A percentile compares a stretch with the other conserved stretches of the same genome.
Evolutionary conservation across 2,797 vertebrate genomes (phyloP).

Genomic region (Peromyscus eremicus): DNA sequence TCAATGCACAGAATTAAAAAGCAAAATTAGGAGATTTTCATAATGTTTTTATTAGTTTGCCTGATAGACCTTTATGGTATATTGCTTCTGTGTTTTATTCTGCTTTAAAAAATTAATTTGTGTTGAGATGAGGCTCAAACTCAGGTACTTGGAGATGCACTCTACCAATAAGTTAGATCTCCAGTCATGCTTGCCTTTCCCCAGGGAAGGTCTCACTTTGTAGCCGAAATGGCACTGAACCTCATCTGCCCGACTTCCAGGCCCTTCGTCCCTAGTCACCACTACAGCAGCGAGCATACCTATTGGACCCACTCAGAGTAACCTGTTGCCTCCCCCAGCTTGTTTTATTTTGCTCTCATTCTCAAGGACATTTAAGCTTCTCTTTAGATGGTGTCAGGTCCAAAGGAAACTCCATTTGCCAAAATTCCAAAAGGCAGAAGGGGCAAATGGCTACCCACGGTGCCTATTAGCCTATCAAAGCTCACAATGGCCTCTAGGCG

Average conservation of each 20-base stretch:
- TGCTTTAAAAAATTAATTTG: neutral
- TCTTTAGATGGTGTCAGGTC: too few species aligned
- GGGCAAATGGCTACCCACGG: neutral
- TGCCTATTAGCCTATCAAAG: neutral
- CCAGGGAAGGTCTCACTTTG: neutral
- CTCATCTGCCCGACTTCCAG: neutral
- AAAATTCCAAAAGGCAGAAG: neutral
- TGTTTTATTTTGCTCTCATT: neutral
- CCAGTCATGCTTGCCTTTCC: too few species aligned
- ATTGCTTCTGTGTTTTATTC: neutral
- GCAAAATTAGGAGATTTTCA: neutral
- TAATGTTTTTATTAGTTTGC: neutral
- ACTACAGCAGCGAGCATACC: neutral
- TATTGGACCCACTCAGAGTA: neutral
- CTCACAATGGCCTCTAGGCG: too few species aligned
- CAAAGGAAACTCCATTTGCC: neutral
- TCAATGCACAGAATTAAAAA: too few species aligned
- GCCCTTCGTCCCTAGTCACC: too few species aligned
- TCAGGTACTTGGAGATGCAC: neutral
- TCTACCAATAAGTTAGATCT: too few species aligned
- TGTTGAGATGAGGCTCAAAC: neutral
- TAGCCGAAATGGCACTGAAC: neutral
- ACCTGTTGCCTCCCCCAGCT: neutral
- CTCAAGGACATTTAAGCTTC: neutral
- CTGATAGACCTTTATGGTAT: neutral